Base-by-base conservation (phyloP, 2,113 vertebrate species). In the Dissostichus mawsoni region DNA sequence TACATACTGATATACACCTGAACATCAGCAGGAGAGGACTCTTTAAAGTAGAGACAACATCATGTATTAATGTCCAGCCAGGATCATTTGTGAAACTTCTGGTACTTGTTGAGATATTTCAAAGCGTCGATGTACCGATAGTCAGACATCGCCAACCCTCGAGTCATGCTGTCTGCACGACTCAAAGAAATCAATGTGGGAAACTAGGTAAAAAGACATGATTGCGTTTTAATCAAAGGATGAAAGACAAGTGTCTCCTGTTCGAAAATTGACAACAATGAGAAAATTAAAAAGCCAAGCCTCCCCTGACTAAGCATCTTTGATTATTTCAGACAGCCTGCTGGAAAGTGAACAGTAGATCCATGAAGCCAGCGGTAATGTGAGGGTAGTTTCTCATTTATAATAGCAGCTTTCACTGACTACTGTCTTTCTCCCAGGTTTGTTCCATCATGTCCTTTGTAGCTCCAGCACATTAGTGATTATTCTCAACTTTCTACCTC, bases 391-490 rank as follows among this genome's bases (percentile, higher is more conserved):
- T 76, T 58, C 29, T 74, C 20, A 48, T 74, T 83, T 48, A 47
- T 85, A 74, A 85, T 73, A 47, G 61, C 64, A 76, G 68, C 11
- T 56, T 74, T 70, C 41, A 74, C 45, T 78, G 57, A 66, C 59
- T 51, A 44, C 71, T 25, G 10, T 70, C 33, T 33, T 58, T 79
- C 45, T 69, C 45, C 48, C 17, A 17, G 57, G 17, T 72, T 29
- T 61, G 74, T 78, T 78, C 66, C 52, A 81, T 83, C 59, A 69
- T 20, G 25, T 74, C 64, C 51, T 61, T 51, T 69, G 55, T 71
- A 69, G 29, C 63, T 61, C 17, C 61, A 14, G 17, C 41, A 76
- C 68, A 80, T 59, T 53, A 53, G 66, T 69, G 70, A 71, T 78
- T 74, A 74, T 71, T 77, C 77, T 63, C 3, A 51, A 56, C 36